A percentile compares a stretch with the other conserved stretches of the same genome.
These are phyloP conservation scores for Drosophila ananassae DNA, from an alignment of 1,140 invertebrate species.

Conservation along the genomic window DNA sequence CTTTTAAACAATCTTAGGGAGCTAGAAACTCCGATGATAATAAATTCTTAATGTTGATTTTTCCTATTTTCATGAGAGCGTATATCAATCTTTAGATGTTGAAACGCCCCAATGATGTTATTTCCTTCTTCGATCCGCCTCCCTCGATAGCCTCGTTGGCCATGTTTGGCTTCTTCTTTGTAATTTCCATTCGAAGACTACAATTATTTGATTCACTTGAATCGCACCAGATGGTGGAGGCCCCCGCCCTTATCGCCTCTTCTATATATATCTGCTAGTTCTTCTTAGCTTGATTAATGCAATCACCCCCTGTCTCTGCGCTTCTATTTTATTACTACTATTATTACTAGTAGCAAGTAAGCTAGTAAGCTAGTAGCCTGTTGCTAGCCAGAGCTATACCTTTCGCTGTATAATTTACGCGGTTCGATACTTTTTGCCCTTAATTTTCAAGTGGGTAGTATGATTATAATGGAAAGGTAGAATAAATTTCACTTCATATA, in stretches of 20 bases:
- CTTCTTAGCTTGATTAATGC: constrained; percentile 51
- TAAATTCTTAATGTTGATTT: constrained; percentile 20
- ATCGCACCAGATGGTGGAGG: constrained; percentile 40
- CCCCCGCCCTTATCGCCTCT: background rate
- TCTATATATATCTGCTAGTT: constrained; percentile 3
- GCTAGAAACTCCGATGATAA: constrained; percentile 4
- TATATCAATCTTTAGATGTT: constrained; percentile 45
- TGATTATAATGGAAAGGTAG: background rate
- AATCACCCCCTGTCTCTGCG: constrained; percentile 27
- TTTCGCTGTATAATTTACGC: constrained; percentile 52
- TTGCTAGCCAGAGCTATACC: constrained; percentile 12
- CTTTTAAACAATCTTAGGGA: background rate
- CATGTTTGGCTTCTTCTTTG: constrained; percentile 45
- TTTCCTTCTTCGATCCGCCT: constrained; percentile 21
- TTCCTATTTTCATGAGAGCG: constrained; percentile 1
- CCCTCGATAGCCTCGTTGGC: background rate
- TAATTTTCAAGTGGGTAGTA: background rate
- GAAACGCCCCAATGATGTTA: constrained; percentile 47
- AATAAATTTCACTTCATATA: no score
- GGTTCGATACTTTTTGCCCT: constrained; percentile 35
- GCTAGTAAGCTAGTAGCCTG: constrained; percentile 18
- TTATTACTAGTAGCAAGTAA: constrained; percentile 26
- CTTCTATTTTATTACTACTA: constrained; percentile 61
- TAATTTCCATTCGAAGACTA: constrained; percentile 48
- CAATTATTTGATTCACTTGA: constrained; percentile 49